A percentile compares a stretch with the other conserved stretches of the same genome.
phyloP scores from a whole-genome alignment of 2,113 vertebrate genomes.

The Ifrita kowaldi region DNA sequence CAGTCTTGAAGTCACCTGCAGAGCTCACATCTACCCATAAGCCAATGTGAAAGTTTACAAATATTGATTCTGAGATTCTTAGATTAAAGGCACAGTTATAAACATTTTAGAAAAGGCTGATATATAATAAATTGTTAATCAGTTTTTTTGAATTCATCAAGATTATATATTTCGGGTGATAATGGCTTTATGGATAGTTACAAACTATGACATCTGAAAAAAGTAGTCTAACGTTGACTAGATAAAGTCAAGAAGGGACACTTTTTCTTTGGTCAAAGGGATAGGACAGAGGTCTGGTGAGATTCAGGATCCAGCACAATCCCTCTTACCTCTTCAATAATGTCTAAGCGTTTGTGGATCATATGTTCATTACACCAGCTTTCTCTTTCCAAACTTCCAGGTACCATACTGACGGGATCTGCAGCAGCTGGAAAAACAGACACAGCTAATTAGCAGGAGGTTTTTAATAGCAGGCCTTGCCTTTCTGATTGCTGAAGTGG shows the following conservation, averaged over 20 bases:
- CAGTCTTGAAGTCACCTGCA: not conserved
- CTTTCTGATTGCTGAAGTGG: not conserved
- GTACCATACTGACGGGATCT: conserved; percentile 52
- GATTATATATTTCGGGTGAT: not conserved
- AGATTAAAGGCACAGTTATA: not conserved
- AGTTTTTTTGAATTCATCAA: not conserved
- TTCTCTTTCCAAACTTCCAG: not conserved
- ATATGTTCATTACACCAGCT: conserved; percentile 76
- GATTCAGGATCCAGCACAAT: not conserved
- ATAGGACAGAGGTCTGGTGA: not conserved
- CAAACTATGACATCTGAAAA: not conserved
- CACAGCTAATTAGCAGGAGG: not conserved
- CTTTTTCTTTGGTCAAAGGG: not conserved
- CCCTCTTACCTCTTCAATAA: conserved; percentile 84
- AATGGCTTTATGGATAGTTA: not conserved
- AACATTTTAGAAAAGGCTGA: not conserved
- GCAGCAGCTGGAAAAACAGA: conserved; percentile 51
- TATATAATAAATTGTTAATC: not conserved
- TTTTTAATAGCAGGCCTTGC: not conserved
- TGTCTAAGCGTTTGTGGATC: conserved; percentile 79
- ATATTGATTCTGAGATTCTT: not conserved
- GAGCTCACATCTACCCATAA: not conserved
- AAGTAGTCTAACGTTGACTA: not conserved
- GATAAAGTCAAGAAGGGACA: not conserved
- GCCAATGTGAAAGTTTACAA: not conserved